Evolutionary conservation across 2,888 invertebrate species (phyloP), one percentile per base, ranked within the genome.

Genomic region (Netelia inedita): DNA sequence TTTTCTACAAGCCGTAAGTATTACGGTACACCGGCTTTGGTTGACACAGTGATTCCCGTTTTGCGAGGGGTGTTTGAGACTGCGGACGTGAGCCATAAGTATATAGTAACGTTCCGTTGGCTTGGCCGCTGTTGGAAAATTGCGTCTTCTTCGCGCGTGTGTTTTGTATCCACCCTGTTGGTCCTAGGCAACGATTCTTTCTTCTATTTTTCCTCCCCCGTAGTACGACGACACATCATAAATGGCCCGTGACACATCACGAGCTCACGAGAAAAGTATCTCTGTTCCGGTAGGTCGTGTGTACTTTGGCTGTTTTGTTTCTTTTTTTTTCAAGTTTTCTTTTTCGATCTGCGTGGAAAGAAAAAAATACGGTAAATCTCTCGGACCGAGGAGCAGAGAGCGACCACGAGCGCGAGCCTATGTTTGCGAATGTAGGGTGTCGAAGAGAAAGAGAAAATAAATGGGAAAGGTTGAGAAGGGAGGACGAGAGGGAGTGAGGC

Each of bases 11-110:
- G 57, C 61, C 68, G 46, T 50, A 55, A 69, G 74, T 63, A 55
- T 57, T 43, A 75, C 66, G 61, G 76, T 21, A 55, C 78, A 65
- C 16, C 72, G 75, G 79, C 50, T 74, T 75, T 79, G 57, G 61
- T 65, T 82, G 79, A 82, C 79, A 82, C 59, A 82, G 85, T 82
- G 85, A 85, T 85, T 85, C 73, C 55, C 82, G 79, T 82, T 79
- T 82, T 59, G 82, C 74, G 71, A 79, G 71, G 69, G 74, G 57
- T n/a, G 9, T 21, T 46, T n/a, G 21, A 23, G 16, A 59, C 43
- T 43, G 41, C 69, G 81, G 23, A 81, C 73, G 84, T 78, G 74
- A 82, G 50, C n/a, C 57, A 19, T 21, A 19, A 57, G 16, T 57
- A 57, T 9, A 35, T 55, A 46, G 23, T 28, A 55, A 35, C 65